Evolutionary conservation across 2,797 vertebrate species (phyloP), one percentile per base, ranked within the genome.

Genomic region (Clarias laeviceps): DNA sequence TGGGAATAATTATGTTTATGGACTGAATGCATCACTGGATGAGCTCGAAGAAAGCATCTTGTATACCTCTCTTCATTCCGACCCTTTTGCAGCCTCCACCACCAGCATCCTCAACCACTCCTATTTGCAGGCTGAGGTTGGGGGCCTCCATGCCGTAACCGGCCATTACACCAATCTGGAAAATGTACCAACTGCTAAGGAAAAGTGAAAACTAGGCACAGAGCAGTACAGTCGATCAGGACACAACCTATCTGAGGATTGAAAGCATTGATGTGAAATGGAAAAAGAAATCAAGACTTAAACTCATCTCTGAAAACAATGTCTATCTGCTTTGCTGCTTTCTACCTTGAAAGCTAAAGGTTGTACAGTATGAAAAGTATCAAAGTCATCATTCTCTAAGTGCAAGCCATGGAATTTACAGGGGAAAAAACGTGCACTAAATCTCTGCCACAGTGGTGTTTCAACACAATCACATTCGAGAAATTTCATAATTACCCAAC

Each of bases 71-170:
- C 54, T 45, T 11, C 86, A 82, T 20, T 78, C 22, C 9, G 64
- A 50, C 18, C 40, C 78, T 56, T 37, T 85, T 1, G 14, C 83
- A 32, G 85, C 82, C 78, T 83, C 84, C 5, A 74, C 80, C 74
- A 88, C 40, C 0, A 91, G 93, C 84, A 93, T 95, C 32, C 89
- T 93, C 0, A 96, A 96, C 90, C 91, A 88, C 32, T 93, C 94
- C 20, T 96, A 96, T 88, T 50, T 94, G 61, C 76, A 84, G n/a
- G 77, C 90, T 65, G 88, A 92, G 24, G 65, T 15, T 59, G 32
- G 65, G 1, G 61, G 27, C 69, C 24, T 70, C 57, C 29, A 80
- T 37, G 17, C 40, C 20, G 20, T 88, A 29, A 90, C 84, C 0
- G 92, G 92, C 78, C 79, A 89, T 50, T 96, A 96, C 73, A 93